Base-by-base conservation (phyloP, 2,888 invertebrate species). In the Scaptodrosophila latifasciaeformis region DNA sequence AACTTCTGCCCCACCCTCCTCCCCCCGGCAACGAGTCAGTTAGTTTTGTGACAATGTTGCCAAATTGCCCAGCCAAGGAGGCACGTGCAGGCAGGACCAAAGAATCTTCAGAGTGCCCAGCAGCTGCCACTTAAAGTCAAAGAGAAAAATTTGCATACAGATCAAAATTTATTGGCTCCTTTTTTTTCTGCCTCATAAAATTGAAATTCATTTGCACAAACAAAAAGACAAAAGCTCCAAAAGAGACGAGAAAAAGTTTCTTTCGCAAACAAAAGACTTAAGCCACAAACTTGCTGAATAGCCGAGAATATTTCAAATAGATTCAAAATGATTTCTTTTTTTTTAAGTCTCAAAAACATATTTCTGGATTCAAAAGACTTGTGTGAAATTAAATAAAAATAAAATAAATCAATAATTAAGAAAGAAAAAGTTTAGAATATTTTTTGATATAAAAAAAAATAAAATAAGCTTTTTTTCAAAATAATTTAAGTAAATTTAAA, bases 111-210 rank as follows among this genome's bases (percentile, higher is more conserved):
- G n/a, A 34, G 34, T 15, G 12, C 34, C 12, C 34, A 34, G 12
- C 18, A 37, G 13, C 31, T 27, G 54, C 63, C 57, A 63, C 57
- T 62, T 62, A 56, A 62, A 62, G 51, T 49, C 43, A 47, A 37
- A n/a, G n/a, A n/a, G n/a, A 21, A 19, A 44, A 62, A 75, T 75
- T 81, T 81, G 81, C 74, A 75, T 75, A 70, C 81, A 78, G 60
- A 78, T 78, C 76, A 78, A 75, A n/a, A 81, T 77, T 80, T 80
- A 80, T 74, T 67, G 72, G 79, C 51, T 58, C 76, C n/a, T n/a
- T n/a, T n/a, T n/a, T n/a, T n/a, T n/a, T n/a, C 58, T 45, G n/a
- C 71, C 76, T 70, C 77, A 80, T 74, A 72, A 74, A 74, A 74
- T 80, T 65, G 53, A 81, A 78, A 78, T 81, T 75, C 71, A 75